phyloP scores from a whole-genome alignment of 2,113 vertebrate species.

The Edolisoma coerulescens region DNA sequence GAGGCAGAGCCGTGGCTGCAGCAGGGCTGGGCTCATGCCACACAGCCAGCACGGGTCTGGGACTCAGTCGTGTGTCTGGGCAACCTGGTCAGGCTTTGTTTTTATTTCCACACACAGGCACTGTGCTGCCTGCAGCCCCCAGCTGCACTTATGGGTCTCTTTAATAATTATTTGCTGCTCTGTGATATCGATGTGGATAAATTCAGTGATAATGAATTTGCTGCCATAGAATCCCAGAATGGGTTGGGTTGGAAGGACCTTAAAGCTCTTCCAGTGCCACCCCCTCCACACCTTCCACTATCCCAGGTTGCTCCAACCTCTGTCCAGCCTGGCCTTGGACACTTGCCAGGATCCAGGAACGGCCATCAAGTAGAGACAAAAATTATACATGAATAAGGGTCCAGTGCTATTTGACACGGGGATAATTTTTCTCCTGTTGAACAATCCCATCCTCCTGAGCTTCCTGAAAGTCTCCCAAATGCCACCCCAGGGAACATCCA shows the following conservation, averaged over 20 bases:
- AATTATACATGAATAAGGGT: not conserved
- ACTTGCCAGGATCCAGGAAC: not conserved
- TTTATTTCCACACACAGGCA: rapidly evolving
- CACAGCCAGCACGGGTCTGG: rapidly evolving
- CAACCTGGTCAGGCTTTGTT: not conserved
- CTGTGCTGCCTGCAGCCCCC: not conserved
- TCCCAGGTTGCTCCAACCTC: not conserved
- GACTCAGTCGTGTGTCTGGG: rapidly evolving
- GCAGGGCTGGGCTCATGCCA: not conserved
- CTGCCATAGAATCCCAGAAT: not conserved
- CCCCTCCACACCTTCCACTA: not conserved
- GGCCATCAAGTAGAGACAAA: not conserved
- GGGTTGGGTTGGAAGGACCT: not conserved
- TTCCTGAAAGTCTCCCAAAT: not conserved
- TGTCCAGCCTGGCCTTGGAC: rapidly evolving
- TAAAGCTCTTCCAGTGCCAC: not conserved
- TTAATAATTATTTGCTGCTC: not conserved
- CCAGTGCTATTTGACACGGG: not conserved
- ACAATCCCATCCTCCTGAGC: not conserved
- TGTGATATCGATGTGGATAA: not conserved
- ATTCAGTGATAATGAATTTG: not conserved
- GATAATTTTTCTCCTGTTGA: not conserved
- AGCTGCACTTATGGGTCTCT: not conserved
- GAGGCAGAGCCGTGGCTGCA: not conserved
- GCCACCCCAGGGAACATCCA: not conserved